Base-by-base conservation (phyloP, 1,140 invertebrate species). In the Ephestia elutella region DNA sequence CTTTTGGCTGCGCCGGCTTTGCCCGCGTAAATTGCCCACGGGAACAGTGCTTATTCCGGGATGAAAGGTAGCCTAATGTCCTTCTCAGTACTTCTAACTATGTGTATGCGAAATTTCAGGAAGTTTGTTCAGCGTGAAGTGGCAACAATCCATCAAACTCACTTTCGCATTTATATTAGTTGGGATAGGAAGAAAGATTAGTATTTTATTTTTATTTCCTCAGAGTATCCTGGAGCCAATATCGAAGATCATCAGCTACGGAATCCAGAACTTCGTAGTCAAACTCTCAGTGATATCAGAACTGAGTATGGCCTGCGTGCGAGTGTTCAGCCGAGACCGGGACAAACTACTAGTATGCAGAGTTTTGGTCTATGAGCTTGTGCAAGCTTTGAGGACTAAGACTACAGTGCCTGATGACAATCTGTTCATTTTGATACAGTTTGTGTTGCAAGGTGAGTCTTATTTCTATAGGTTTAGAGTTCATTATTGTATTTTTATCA, bases 321-420 rank as follows among this genome's bases (percentile, higher is more conserved):
- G 96, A 69, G 95, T 93, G 15, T 98, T 98, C 76, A 93, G 91
- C 13, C 92, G 94, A 70, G 98, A 99, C 83, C 90, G 98, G 54
- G 98, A 99, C 86, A 99, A 98, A 86, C 90, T 97, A 67, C 92
- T 96, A 53, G 90, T 99, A 25, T 96, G 96, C 17, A 90, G 98
- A 54, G 95, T 96, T 62, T 92, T 98, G 28, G 95, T 99, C 13
- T 97, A 94, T 82, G 98, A 99, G 89, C 90, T 99, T 55, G 93
- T 99, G 21, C 97, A 98, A 80, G 97, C 96, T 0, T 91, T 99
- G 25, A 97, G 98, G 83, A 98, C 99, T 77, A 99, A 99, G 90
- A 94, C 93, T 5, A 93, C 93, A 10, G 93, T 99, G 66, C 97
- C 97, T 0, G 98, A 99, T 83, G 93, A 95, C 13, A 99, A 99